phyloP scores from a whole-genome alignment of 2,797 vertebrate species.

The Pteronotus mesoamericanus region DNA sequence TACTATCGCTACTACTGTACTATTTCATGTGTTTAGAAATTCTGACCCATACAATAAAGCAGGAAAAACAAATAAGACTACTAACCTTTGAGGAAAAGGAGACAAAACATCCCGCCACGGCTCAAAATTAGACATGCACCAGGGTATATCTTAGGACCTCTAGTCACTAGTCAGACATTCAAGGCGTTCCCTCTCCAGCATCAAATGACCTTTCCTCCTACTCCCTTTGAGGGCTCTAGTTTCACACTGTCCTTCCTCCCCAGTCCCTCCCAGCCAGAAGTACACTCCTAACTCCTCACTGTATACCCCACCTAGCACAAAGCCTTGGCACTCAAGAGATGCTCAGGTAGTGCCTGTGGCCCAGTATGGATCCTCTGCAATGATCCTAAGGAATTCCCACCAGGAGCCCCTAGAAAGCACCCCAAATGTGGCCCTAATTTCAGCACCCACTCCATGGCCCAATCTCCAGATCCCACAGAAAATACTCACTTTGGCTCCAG shows the following conservation, averaged over 20 bases:
- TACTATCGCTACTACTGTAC: background rate
- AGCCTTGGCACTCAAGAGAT: background rate
- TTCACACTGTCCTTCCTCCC: background rate
- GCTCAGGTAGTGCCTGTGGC: background rate
- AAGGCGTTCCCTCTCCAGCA: background rate
- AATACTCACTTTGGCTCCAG: constrained; percentile 90
- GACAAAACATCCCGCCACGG: background rate
- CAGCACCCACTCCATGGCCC: background rate
- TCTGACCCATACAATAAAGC: constrained; percentile 31
- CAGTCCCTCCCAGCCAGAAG: background rate
- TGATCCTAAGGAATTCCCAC: background rate
- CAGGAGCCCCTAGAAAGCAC: background rate
- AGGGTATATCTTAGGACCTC: background rate
- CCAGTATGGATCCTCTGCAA: background rate
- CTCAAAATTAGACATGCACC: background rate
- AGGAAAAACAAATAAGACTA: constrained; percentile 60
- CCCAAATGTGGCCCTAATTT: background rate
- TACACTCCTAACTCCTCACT: background rate
- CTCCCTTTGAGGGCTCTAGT: background rate
- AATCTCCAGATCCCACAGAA: background rate
- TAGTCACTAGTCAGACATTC: background rate
- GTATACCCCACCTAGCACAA: rapidly evolving
- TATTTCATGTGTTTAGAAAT: background rate
- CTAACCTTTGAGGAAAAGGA: background rate
- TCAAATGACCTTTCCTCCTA: background rate